A percentile compares a stretch with the other conserved stretches of the same genome.
These are phyloP conservation scores for Oreohelix idahoensis DNA, from an alignment of 1,140 invertebrate genomes.

Conservation along the genomic window DNA sequence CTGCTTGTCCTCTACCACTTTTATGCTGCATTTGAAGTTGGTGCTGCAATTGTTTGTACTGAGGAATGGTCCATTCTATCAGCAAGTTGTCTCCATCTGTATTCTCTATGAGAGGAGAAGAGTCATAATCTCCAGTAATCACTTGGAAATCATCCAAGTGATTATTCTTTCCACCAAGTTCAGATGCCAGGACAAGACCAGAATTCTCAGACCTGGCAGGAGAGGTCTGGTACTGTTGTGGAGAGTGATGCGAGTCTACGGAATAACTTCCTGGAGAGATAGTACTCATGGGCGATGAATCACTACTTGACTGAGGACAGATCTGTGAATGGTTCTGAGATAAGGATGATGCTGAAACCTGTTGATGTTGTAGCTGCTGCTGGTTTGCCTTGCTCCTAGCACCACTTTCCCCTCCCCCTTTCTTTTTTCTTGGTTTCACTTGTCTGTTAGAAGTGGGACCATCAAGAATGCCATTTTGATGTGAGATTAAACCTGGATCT, in stretches of 20 bases:
- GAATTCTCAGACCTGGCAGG: conserved; percentile 46
- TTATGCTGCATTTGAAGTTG: conserved; percentile 26
- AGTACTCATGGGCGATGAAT: conserved; percentile 73
- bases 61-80: conserved; percentile 26
- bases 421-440: conserved; percentile 57
- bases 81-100: not conserved
- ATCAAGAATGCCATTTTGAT: not conserved
- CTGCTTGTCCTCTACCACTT: conserved; percentile 25
- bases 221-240: conserved; percentile 59
- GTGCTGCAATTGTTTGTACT: conserved; percentile 42
- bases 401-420: conserved; percentile 12
- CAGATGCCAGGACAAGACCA: conserved; percentile 71
- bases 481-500: conserved; percentile 29
- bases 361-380: conserved; percentile 23
- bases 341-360: not conserved
- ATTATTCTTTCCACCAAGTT: not conserved
- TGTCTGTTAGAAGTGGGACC: conserved; percentile 16
- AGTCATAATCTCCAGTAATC: conserved; percentile 40
- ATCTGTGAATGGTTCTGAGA: conserved; percentile 28
- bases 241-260: conserved; percentile 61
- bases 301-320: conserved; percentile 70
- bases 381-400: not conserved
- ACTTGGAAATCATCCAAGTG: conserved; percentile 37
- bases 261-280: conserved; percentile 74
- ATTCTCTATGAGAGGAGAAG: conserved; percentile 18